Evolutionary conservation across 2,113 vertebrate genomes (phyloP), one percentile per base, ranked within the genome.

Genomic region (Callorhinus ursinus): DNA sequence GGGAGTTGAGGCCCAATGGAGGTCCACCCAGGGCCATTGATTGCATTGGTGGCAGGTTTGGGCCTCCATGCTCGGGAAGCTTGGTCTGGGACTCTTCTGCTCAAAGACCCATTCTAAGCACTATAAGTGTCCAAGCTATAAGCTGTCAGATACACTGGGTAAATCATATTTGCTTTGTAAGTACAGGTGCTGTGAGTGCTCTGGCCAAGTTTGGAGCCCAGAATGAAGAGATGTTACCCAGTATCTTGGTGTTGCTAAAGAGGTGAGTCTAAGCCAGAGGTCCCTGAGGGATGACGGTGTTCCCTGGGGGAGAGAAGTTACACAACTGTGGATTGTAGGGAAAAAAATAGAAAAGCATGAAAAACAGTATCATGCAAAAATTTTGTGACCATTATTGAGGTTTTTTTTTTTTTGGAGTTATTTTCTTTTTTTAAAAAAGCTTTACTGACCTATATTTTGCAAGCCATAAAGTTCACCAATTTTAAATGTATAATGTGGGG

Each of bases 151-250:
- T 3, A 1, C 21, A 2, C 36, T n/a, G 9, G n/a, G 7, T 88
- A 12, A 88, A 4, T 42, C 1, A 0, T 16, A 0, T 53, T 33
- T 86, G 33, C 72, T 69, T 59, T 88, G 2, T 55, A 53, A 14
- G 72, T 80, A 6, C 90, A 99, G 99, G 99, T 69, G 99, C 99
- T 59, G 99, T 99, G 88, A 99, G 99, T 97, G 99, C 99, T 49
- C 98, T 99, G 90, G 99, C 99, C 93, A 99, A 99, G 93, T 99
- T 99, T 97, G 99, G 99, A 95, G 99, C 99, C 69, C 99, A 99
- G 95, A 99, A 99, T 21, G 99, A 99, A 82, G 99, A 99, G 88
- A 98, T 99, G 99, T 94, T 99, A 63, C 99, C 99, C 88, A 99
- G 99, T 80, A 98, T 99, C 95, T 97, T 99, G 97, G 99, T 99